Base-by-base conservation (phyloP, 2,888 invertebrate species). In the Apodemia zela region DNA sequence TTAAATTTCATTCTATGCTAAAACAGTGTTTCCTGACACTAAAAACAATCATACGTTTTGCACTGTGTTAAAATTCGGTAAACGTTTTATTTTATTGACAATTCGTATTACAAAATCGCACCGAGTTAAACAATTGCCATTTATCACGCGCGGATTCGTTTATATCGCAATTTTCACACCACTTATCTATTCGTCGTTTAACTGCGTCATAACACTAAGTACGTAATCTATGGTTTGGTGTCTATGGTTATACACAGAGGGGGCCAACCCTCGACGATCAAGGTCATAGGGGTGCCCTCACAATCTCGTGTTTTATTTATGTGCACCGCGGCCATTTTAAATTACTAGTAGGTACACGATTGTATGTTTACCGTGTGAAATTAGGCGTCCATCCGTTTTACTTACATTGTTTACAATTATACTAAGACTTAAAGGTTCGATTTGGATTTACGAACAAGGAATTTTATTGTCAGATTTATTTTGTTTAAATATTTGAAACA, bases 251-350 rank as follows among this genome's bases (percentile, higher is more conserved):
- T 59, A 60, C 33, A 45, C 21, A 45, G 33, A 54, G 62, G 84
- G 84, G 83, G 75, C 74, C 79, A 79, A 81, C 84, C 85, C 84
- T 83, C 80, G 69, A 59, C 69, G 73, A 67, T 75, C 85, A 86
- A 86, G 85, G 85, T 84, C 84, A 73, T 68, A 75, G 75, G 85
- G 85, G 85, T 83, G 83, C 78, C 42, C 42, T 68, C 73, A 71
- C 66, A 65, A 69, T 68, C 71, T 73, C 71, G 70, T 66, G 65
- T 66, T 71, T 73, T 75, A 76, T 77, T 76, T 75, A 72, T 72
- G 71, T 71, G 68, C 65, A 63, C 59, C 61, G 66, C 67, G 59
- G 67, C 70, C 71, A 70, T 70, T 74, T 72, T 71, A 71, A 71
- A 72, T 70, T 71, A 72, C 68, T 64, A 65, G n/a, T n/a, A n/a